Evolutionary conservation across 2,113 vertebrate species (phyloP).

Genomic region (Equus przewalskii): DNA sequence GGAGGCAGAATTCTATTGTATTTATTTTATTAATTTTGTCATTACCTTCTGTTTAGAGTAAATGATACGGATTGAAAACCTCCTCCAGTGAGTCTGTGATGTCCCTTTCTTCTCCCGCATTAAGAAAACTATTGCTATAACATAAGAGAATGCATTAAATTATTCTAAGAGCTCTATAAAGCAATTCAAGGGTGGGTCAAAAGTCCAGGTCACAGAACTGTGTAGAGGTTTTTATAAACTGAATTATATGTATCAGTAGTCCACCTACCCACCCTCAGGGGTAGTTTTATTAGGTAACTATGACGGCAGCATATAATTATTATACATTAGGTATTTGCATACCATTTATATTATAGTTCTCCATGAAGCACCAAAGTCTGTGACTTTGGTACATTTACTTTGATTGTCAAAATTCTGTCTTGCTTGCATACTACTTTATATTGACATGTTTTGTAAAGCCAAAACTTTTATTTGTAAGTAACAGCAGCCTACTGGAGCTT

Average conservation of each 20-base stretch:
- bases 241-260: neutral
- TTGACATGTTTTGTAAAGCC: neutral
- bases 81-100: neutral
- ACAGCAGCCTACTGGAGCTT: neutral
- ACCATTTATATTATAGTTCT: neutral
- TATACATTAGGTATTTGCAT: neutral
- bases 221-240: neutral
- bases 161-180: conserved; percentile 36
- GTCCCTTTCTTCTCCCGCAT: neutral
- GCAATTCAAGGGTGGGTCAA: neutral
- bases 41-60: neutral
- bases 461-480: neutral
- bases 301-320: neutral
- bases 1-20: neutral
- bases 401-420: conserved; percentile 18
- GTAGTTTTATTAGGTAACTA: neutral
- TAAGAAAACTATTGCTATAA: conserved; percentile 28
- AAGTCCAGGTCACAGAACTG: neutral
- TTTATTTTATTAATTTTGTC: neutral
- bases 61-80: neutral
- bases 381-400: neutral
- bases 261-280: neutral
- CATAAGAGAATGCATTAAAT: neutral
- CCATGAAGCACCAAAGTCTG: neutral
- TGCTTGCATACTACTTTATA: neutral